phyloP scores from a whole-genome alignment of 2,888 invertebrate genomes.

The Antitype chi region DNA sequence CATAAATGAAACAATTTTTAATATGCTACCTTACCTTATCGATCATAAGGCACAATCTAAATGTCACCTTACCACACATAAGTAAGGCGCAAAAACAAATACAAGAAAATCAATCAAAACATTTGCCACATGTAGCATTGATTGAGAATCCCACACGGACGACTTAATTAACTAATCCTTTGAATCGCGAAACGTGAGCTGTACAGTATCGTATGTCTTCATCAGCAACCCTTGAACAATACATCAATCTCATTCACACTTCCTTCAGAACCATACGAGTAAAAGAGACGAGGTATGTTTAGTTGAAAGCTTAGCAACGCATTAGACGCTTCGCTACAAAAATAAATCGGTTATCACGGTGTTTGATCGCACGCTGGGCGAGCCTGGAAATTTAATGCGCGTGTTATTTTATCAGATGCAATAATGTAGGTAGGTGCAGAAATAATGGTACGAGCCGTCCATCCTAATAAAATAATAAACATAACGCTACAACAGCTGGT shows the following conservation, averaged over 20 bases:
- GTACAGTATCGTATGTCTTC: slow-evolving; percentile 61
- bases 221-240: slow-evolving; percentile 37
- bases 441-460: neutral
- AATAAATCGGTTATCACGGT: slow-evolving; percentile 70
- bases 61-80: neutral
- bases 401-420: slow-evolving; percentile 54
- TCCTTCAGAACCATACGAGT: neutral
- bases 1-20: neutral
- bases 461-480: slow-evolving; percentile 28
- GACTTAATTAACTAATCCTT: slow-evolving; percentile 66
- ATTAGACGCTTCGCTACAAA: slow-evolving; percentile 67
- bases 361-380: slow-evolving; percentile 58
- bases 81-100: neutral
- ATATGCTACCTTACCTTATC: neutral
- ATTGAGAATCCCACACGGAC: slow-evolving; percentile 54
- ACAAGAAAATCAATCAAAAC: slow-evolving; percentile 33
- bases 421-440: slow-evolving; percentile 13
- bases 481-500: slow-evolving; percentile 17
- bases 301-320: slow-evolving; percentile 42
- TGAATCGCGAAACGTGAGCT: slow-evolving; percentile 66
- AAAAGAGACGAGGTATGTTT: slow-evolving; percentile 40
- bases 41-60: neutral
- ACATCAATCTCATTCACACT: slow-evolving; percentile 22
- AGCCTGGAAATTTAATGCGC: slow-evolving; percentile 64
- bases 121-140: slow-evolving; percentile 45